Conservation (phyloP, 64 coral and sea anemone genomes). For the Acropora yongei region DNA sequence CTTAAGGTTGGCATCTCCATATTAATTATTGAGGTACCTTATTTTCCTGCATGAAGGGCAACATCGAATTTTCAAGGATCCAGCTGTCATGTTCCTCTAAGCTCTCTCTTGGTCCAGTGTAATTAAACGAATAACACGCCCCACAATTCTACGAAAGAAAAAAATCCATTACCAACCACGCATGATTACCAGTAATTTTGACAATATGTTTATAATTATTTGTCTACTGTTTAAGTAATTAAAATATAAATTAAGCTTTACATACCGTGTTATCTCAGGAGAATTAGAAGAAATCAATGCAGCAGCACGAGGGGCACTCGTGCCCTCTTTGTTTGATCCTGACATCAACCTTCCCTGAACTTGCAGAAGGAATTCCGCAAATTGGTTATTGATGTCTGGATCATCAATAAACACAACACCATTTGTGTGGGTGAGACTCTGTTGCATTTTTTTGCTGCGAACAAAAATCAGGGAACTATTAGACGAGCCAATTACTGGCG, state of each 20-base stretch:
- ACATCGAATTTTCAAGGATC: background rate
- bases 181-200: background rate
- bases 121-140: constrained; percentile 2
- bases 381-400: constrained; percentile 35
- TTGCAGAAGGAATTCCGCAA: constrained; percentile 47
- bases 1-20: background rate
- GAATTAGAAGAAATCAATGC: background rate
- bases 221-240: background rate
- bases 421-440: constrained; percentile 9
- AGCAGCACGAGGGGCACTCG: background rate
- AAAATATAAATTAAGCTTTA: background rate
- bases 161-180: background rate
- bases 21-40: constrained; percentile 16
- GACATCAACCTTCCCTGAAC: constrained; percentile 24
- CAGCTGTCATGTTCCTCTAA: background rate
- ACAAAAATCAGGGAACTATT: background rate
- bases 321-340: constrained; percentile 36
- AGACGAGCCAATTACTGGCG: background rate
- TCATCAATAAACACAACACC: constrained; percentile 45
- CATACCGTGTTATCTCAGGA: constrained; percentile 23
- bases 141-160: background rate
- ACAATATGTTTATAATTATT: background rate
- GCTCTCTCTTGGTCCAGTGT: background rate
- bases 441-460: constrained; percentile 40
- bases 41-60: constrained; percentile 6